Base-by-base conservation (phyloP, 2,797 vertebrate species). In the Fistularia tabacaria region DNA sequence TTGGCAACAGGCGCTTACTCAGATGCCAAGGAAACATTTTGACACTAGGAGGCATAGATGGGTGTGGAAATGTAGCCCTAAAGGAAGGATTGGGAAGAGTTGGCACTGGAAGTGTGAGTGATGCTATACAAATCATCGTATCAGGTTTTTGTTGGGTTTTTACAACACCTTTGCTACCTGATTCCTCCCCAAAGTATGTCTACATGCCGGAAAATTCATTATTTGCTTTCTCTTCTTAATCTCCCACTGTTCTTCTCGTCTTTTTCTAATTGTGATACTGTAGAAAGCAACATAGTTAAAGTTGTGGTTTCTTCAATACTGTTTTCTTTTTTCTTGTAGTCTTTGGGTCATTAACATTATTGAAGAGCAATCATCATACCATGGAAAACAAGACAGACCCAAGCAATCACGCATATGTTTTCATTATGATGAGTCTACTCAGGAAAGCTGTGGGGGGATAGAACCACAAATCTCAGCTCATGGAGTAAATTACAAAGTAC, bases 311-410 rank as follows among this genome's bases (percentile, higher is more conserved):
- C 66, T 74, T 81, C 81, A 58, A 3, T 64, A 43, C 60, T 67
- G 73, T 86, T 80, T 83, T 73, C 85, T 85, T 81, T 79, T 70
- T 79, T 77, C 76, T 69, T 59, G 58, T 73, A 81, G 80, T 80
- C 72, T 69, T 73, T n/a, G 79, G 76, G 64, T 85, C 82, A 85
- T 89, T 88, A 84, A 66, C 57, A 79, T 87, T 87, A 89, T 87
- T 83, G 83, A 90, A 88, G 85, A 80, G 74, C 80, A 66, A 69
- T 68, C 66, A 47, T 59, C 59, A 74, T 60, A 64, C 38, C 52
- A 11, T 10, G 36, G 52, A 68, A 76, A 66, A 9, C 53, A 13
- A 77, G 66, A 73, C 56, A 50, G 65, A 66, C 56, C 64, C 15
- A 70, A 75, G 66, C 60, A 62, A 69, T 25, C 45, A 10, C 61